Base-by-base conservation (phyloP, 2,888 invertebrate genomes). In the Chaitophorus viminalis region DNA sequence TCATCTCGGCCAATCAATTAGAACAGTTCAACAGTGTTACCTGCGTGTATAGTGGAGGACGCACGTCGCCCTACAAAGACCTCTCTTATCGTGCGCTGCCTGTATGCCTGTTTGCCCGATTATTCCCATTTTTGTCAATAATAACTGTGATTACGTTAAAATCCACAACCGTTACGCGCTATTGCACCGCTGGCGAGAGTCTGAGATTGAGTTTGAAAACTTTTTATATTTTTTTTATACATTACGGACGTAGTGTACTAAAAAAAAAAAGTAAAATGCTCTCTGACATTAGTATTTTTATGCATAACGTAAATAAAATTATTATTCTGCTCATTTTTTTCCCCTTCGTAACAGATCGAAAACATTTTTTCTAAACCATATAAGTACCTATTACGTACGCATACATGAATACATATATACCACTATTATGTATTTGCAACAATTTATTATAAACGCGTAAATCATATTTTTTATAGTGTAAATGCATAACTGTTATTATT, bases 251-350 rank as follows among this genome's bases (percentile, higher is more conserved):
- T 25, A 60, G 21, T 60, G 60, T 60, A 60, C 21, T 21, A 14
- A 33, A 29, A 25, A 29, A 6, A 72, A 74, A 54, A 82, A 82
- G 74, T 82, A 82, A 74, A 74, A 72, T 65, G 8, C 46, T 60
- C 52, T 31, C 81, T 11, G 18, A 82, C 54, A 33, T 82, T 82
- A 36, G 11, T 54, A 60, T 54, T 74, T 54, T n/a, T n/a, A 74
- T 74, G 29, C 29, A 14, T 54, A 74, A 33, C n/a, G 74, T 82
- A 33, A 82, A 74, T 29, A 33, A 82, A 74, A 82, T 54, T 54
- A 72, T 82, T 82, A 82, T 54, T 33, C 33, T 54, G 54, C 33
- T 82, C 54, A 74, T 74, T 74, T 74, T 33, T 72, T 54, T 74
- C n/a, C 82, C 72, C 82, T 82, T 82, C 74, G 25, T 46, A 82